Base-by-base conservation (phyloP, 2,113 vertebrate genomes). In the Anoura caudifer region DNA sequence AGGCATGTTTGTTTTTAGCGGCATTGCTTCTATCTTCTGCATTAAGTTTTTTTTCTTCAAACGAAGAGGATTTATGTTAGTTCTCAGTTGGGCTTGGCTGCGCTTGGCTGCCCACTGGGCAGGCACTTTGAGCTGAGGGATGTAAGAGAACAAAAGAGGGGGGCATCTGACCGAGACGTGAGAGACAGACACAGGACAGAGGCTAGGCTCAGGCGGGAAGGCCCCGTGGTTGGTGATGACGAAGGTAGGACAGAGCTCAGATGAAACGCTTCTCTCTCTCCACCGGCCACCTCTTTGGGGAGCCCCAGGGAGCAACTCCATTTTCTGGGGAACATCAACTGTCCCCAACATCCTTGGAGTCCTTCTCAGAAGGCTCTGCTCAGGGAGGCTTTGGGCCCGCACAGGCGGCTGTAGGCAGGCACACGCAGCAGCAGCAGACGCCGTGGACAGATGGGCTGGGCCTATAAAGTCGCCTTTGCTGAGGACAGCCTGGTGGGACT, bases 341-440 rank as follows among this genome's bases (percentile, higher is more conserved):
- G 24, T 65, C 75, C 50, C 80, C 43, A 61, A 3, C 11, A n/a
- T 16, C 61, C 63, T 36, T 36, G 67, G 38, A 93, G 47, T 87
- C 75, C 94, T 94, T 86, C 79, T 43, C 80, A 70, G 61, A 72
- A 88, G 89, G 76, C 85, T 90, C 81, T 81, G 65, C 50, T 88
- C 72, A 52, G 65, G 45, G 76, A 33, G 54, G 63, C 45, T 24
- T 20, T 38, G 69, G 81, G 38, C 36, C 80, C 2, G 20, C 15
- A 52, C 22, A 88, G 24, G 38, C 14, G 84, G 93, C 77, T 59
- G 75, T 2, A 77, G 65, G 84, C 36, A 77, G 92, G 26, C 43
- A 63, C 76, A 77, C 0, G 1, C 63, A 96, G 67, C 63, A n/a
- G n/a, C n/a, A 95, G 67, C 84, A 52, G 59, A 82, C 84, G 63